Evolutionary conservation across 1,140 invertebrate species (phyloP).

Genomic region (Drosophila athabasca): DNA sequence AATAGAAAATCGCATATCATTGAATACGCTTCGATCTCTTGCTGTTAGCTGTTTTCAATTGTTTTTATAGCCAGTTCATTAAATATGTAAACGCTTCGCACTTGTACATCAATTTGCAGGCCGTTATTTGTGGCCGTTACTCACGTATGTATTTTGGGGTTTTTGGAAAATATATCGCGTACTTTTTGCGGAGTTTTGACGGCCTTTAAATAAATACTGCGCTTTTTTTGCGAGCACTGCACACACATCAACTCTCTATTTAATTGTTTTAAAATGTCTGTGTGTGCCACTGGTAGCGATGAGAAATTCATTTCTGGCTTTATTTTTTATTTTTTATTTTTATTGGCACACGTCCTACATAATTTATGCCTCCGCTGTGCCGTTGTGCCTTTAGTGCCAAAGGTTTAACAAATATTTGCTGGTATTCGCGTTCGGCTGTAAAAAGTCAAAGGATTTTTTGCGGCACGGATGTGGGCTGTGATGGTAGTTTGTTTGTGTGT

Average conservation of each 20-base stretch:
- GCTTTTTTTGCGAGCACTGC: slow-evolving; percentile 19
- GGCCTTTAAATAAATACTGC: slow-evolving; percentile 46
- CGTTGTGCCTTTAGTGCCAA: background rate
- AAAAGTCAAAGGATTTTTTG: slow-evolving; percentile 7
- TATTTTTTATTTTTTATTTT: slow-evolving; percentile 4
- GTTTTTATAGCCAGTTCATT: slow-evolving; percentile 28
- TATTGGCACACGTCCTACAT: slow-evolving; percentile 13
- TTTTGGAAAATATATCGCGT: slow-evolving; percentile 10
- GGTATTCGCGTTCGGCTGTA: background rate
- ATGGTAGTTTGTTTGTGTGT: background rate
- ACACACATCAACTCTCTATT: slow-evolving; percentile 20
- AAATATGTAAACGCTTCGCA: slow-evolving; percentile 39
- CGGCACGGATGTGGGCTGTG: background rate
- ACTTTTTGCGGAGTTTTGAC: slow-evolving; percentile 4
- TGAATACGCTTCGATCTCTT: slow-evolving; percentile 13
- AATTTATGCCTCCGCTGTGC: slow-evolving; percentile 4
- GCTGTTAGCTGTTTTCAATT: slow-evolving; percentile 19
- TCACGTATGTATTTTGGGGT: slow-evolving; percentile 20
- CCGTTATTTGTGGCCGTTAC: slow-evolving; percentile 4
- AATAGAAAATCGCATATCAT: slow-evolving; percentile 6
- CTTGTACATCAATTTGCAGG: slow-evolving; percentile 1
- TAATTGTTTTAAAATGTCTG: slow-evolving; percentile 58
- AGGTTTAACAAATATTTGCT: background rate
- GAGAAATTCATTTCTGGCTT: slow-evolving; percentile 4
- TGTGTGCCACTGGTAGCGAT: background rate